A percentile compares a stretch with the other conserved stretches of the same genome.
These are phyloP conservation scores for Oreochromis aureus DNA, from an alignment of 2,113 vertebrate species.

Conservation along the genomic window DNA sequence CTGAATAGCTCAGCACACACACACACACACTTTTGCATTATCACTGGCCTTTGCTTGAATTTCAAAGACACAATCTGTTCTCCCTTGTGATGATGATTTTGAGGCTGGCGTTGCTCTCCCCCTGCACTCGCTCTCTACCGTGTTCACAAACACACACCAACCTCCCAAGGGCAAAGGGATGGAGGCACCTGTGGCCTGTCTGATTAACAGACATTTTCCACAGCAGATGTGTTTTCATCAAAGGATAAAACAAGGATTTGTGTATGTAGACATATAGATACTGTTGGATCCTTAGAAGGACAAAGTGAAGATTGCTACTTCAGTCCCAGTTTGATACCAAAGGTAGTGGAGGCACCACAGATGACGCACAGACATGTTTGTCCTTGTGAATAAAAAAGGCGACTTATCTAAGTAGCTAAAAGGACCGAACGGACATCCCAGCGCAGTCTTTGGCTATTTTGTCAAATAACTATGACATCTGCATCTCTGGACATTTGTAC, in stretches of 20 bases:
- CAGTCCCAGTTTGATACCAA: background rate
- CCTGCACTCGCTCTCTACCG: background rate
- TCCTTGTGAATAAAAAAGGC: background rate
- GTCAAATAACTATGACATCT: background rate
- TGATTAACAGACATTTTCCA: constrained; percentile 39
- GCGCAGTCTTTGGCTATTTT: background rate
- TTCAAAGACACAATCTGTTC: constrained; percentile 19
- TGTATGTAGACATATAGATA: background rate
- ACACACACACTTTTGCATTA: background rate
- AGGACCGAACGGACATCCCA: background rate
- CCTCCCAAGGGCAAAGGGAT: background rate
- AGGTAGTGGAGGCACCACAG: background rate
- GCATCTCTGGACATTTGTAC: background rate
- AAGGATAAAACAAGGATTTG: background rate
- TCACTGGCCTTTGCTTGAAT: background rate
- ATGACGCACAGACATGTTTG: background rate
- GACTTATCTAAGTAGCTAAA: background rate
- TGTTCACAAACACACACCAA: background rate
- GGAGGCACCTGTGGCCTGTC: constrained; percentile 15
- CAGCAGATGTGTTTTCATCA: background rate
- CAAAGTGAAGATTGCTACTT: background rate
- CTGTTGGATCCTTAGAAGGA: background rate
- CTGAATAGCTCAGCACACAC: background rate
- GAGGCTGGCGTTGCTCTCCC: background rate
- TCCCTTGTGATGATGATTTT: background rate